Evolutionary conservation across 1,140 invertebrate species (phyloP), one percentile per base, ranked within the genome.

Genomic region (Schlechtendalia chinensis): DNA sequence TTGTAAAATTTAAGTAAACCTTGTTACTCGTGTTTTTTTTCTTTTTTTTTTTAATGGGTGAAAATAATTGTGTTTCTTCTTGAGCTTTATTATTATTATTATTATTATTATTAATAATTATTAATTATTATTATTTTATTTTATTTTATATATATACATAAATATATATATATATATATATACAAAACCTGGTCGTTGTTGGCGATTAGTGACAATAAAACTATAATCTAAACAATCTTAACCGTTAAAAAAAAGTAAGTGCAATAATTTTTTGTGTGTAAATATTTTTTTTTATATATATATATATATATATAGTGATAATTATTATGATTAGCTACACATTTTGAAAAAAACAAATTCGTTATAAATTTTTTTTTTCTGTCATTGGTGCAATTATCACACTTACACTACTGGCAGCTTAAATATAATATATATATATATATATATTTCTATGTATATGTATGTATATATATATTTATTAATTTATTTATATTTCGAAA

Each of bases 351-450:
- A 63, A 32, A 59, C n/a, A 61, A 50, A 63, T 61, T 50, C 45
- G 58, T 79, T 79, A 50, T 58, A 63, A 61, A 47, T 77, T 14
- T n/a, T 29, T 59, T 47, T 63, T 77, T 79, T 50, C 75, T 79
- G 75, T 79, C 75, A 79, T 79, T 79, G 75, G 75, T 79, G 75
- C 75, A 79, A 75, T 79, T 79, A 79, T 79, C 75, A 79, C 75
- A 29, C 8, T 2, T 61, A 79, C 75, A 79, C 75, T 79, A 27
- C 61, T 79, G 75, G 75, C 75, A 79, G 58, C 58, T 79, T 79
- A 24, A 50, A 63, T 27, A 50, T 47, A 63, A n/a, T 24, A 79
- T 12, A n/a, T n/a, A n/a, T 39, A 39, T 39, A 39, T 39, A 39
- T 39, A 39, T 50, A 50, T 50, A 50, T 50, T 6, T 50, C n/a